phyloP scores from a whole-genome alignment of 2,888 invertebrate genomes.

The Crossocerus cetratus region DNA sequence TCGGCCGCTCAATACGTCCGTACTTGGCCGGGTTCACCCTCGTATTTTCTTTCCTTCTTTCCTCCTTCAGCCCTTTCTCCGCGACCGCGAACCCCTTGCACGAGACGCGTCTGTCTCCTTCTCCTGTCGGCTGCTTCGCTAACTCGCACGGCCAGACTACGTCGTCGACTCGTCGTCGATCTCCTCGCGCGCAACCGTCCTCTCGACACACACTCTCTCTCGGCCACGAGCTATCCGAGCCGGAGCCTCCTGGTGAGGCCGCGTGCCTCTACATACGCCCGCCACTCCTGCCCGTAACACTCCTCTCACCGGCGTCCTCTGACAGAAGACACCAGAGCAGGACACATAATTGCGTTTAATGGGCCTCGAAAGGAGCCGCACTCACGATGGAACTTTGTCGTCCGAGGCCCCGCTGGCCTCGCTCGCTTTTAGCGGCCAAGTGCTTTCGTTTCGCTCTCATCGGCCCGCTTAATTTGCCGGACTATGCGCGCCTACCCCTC shows the following conservation, averaged over 20 bases:
- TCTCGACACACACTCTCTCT: neutral
- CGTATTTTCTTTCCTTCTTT: conserved; percentile 57
- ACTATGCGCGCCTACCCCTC: neutral
- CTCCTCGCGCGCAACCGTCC: neutral
- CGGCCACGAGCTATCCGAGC: neutral
- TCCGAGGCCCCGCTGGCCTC: conserved; percentile 23
- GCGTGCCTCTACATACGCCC: no score
- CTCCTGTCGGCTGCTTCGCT: conserved; percentile 27
- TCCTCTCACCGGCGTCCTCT: conserved; percentile 37
- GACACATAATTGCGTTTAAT: conserved; percentile 57
- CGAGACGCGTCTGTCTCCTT: conserved; percentile 18
- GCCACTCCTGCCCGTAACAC: no score
- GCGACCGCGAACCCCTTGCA: conserved; percentile 1
- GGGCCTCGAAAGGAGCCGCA: conserved; percentile 52
- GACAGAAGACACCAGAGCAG: conserved; percentile 37
- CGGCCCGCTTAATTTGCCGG: conserved; percentile 42
- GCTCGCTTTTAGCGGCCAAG: conserved; percentile 49
- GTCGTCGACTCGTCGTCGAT: neutral
- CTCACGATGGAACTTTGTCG: conserved; percentile 44
- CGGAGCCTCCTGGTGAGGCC: neutral
- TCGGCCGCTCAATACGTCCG: conserved; percentile 73
- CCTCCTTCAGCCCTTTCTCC: conserved; percentile 29
- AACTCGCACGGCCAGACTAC: neutral
- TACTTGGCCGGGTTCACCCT: conserved; percentile 49
- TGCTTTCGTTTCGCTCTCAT: conserved; percentile 44